phyloP scores from a whole-genome alignment of 2,797 vertebrate genomes.

The Lutjanus argentimaculatus region DNA sequence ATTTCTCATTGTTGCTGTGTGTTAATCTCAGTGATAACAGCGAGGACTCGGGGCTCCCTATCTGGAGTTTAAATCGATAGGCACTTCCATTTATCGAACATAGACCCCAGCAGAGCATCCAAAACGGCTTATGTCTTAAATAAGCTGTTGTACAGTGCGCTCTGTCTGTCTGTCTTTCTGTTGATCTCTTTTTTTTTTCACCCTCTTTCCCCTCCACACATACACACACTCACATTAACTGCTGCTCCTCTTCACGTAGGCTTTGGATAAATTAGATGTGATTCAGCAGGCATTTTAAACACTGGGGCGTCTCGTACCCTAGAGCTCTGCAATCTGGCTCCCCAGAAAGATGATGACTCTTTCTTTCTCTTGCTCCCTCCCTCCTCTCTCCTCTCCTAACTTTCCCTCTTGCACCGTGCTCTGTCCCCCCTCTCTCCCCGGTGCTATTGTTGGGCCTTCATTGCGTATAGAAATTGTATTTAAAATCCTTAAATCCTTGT shows the following conservation, averaged over 20 bases:
- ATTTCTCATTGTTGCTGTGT: slow-evolving; percentile 59
- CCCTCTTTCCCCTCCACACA: background rate
- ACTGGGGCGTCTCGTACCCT: slow-evolving; percentile 67
- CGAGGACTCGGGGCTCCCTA: slow-evolving; percentile 35
- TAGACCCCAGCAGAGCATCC: slow-evolving; percentile 55
- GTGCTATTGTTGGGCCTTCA: slow-evolving; percentile 66
- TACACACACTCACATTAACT: slow-evolving; percentile 12
- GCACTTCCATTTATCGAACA: slow-evolving; percentile 65
- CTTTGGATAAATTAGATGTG: slow-evolving; percentile 74
- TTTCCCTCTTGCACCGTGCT: slow-evolving; percentile 37
- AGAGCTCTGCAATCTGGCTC: slow-evolving; percentile 74
- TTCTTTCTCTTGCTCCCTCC: slow-evolving; percentile 49
- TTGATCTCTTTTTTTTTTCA: slow-evolving; percentile 8
- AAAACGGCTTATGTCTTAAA: slow-evolving; percentile 64
- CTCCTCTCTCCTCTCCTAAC: slow-evolving; percentile 28
- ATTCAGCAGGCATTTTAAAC: slow-evolving; percentile 74
- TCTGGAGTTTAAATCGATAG: slow-evolving; percentile 67
- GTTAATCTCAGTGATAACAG: slow-evolving; percentile 73
- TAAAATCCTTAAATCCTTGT: slow-evolving; percentile 84
- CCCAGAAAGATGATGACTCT: slow-evolving; percentile 72
- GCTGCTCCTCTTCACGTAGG: slow-evolving; percentile 47
- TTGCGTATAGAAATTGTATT: slow-evolving; percentile 78
- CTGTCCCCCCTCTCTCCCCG: slow-evolving; percentile 35
- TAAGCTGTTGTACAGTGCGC: slow-evolving; percentile 45
- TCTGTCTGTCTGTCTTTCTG: slow-evolving; percentile 34